Evolutionary conservation across 2,113 vertebrate species (phyloP).

Genomic region (Cinclus mexicanus): DNA sequence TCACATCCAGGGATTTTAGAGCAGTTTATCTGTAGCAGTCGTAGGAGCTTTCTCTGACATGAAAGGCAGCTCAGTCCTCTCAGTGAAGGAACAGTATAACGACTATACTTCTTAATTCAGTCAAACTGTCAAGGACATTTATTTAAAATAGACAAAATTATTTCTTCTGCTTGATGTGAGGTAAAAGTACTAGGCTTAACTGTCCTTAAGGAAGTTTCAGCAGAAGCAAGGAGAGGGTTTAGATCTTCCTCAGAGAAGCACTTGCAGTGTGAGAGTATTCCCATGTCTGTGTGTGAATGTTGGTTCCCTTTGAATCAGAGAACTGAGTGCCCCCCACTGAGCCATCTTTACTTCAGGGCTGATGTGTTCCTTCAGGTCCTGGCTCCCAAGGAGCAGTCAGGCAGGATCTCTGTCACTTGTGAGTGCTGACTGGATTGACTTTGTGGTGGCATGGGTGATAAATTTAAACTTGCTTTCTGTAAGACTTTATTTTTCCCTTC

Average conservation of each 20-base stretch:
- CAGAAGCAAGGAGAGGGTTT: neutral
- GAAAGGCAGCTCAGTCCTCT: neutral
- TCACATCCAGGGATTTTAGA: neutral
- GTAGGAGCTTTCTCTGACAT: neutral
- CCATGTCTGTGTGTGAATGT: neutral
- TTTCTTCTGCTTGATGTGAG: neutral
- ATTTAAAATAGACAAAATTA: neutral
- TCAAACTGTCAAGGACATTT: neutral
- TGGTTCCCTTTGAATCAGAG: neutral
- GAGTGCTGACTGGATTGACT: rapidly evolving
- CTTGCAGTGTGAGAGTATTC: neutral
- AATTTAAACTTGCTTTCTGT: neutral
- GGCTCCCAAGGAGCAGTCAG: neutral
- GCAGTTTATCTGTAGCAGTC: neutral
- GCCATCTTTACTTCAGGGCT: neutral
- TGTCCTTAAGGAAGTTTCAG: neutral
- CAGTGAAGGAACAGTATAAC: neutral
- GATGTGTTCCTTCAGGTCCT: neutral
- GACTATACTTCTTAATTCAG: neutral
- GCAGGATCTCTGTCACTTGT: neutral
- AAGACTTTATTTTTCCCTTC: neutral
- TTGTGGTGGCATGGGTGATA: neutral
- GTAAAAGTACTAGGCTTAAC: neutral
- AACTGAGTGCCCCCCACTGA: neutral
- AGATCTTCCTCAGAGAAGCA: neutral